Evolutionary conservation across 2,888 invertebrate genomes (phyloP), one percentile per base, ranked within the genome.

Genomic region (Dysmachus trigonus): DNA sequence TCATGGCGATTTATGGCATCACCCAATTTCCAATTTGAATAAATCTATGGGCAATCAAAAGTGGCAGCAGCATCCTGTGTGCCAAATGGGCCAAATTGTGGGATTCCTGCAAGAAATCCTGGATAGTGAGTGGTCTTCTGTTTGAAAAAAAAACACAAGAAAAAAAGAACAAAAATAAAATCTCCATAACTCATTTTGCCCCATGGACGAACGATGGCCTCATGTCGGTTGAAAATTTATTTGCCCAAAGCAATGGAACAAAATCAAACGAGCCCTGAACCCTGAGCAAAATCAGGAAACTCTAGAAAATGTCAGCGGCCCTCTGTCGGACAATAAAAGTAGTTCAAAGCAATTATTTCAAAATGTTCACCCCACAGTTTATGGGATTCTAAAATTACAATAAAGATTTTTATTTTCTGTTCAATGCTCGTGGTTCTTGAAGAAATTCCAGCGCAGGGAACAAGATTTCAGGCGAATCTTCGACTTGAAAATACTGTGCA

Each of bases 1-100:
- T 73, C 73, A 73, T 73, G 31, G 33, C 31, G 73, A 73, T 73
- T 73, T 73, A 73, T 73, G 31, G 31, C 31, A 13, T 15, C 18
- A 73, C 33, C 62, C 62, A n/a, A 73, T 73, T 73, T 73, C 73
- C 73, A 73, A 73, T 73, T 73, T 73, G 73, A 73, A 73, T 73
- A 73, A 62, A 62, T 62, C 62, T 62, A 62, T 62, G 62, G 62
- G 27, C 27, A n/a, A 62, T 27, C 62, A 62, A 62, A 62, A 62
- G 62, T 62, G 62, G 62, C 62, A 62, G 62, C 62, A 2, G 62
- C 62, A 62, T 62, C 62, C 62, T 62, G 27, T 62, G 62, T 27
- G 27, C 27, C 62, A 62, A 62, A 62, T 62, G 27, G 62, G 62
- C 62, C 27, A 47, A 47, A 47, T 47, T 47, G 47, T n/a, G 47